These are phyloP conservation scores for Argopecten irradians DNA, from an alignment of 1,140 invertebrate species.

Conservation along the genomic window DNA sequence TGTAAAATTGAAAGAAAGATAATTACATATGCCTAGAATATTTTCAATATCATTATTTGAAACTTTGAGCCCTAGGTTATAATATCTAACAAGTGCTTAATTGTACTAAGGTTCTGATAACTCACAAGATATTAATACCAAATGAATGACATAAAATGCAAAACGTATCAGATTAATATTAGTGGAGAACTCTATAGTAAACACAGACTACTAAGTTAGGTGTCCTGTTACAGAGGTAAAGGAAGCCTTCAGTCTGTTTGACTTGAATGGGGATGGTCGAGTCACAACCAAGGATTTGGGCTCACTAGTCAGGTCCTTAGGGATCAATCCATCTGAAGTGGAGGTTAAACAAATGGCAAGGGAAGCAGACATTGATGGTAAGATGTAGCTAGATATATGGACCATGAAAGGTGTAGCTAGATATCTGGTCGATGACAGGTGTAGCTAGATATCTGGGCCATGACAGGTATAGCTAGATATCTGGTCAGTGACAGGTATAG, in stretches of 20 bases:
- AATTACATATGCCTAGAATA: no score
- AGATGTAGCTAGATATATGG: conserved; percentile 71
- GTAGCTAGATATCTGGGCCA: no score
- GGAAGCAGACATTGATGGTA: conserved; percentile 99
- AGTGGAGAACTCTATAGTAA: neutral
- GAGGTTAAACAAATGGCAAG: conserved; percentile 99
- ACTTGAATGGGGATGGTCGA: conserved; percentile 93
- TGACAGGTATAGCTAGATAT: no score
- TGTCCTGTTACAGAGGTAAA: conserved; percentile 51
- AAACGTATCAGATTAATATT: neutral
- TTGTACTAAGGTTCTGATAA: no score
- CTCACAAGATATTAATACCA: no score
- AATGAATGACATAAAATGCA: neutral
- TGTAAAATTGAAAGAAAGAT: no score
- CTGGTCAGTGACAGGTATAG: no score
- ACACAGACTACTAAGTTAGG: neutral
- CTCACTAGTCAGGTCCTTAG: conserved; percentile 98
- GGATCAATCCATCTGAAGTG: conserved; percentile 99
- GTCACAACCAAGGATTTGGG: conserved; percentile 99
- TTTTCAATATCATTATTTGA: no score
- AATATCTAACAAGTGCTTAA: no score
- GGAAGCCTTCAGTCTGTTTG: conserved; percentile 62
- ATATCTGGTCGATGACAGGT: no score
- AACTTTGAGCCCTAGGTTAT: no score
- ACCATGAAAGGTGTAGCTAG: no score